Base-by-base conservation (phyloP, 2,888 invertebrate genomes). In the Cordilura impudica region DNA sequence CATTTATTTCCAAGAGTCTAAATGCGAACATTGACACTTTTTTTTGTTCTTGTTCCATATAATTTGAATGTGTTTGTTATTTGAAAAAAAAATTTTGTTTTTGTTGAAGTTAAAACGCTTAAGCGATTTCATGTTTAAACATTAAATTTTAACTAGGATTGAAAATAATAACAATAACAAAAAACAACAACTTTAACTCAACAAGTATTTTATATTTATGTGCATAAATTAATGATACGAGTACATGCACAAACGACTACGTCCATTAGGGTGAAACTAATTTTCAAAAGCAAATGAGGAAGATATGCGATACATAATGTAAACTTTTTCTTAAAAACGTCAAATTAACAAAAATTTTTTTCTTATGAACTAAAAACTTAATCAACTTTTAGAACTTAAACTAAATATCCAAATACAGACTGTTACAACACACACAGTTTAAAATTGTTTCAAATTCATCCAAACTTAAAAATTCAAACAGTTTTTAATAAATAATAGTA, bases 211-310 rank as follows among this genome's bases (percentile, higher is more conserved):
- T 72, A 73, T 72, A 47, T n/a, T n/a, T 58, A 65, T 76, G 72
- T 73, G 67, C 72, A 80, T 76, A 80, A 80, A 80, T 75, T 76
- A 80, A 58, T 72, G 69, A 19, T 39, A n/a, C n/a, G 10, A 31
- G 8, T 31, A 39, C n/a, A 31, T 10, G 12, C 31, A n/a, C n/a
- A n/a, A n/a, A n/a, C n/a, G n/a, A n/a, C 10, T 10, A 31, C 10
- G 12, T 39, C n/a, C n/a, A 39, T n/a, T n/a, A 39, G 35, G 35
- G 35, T 39, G 35, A 4, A 12, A 39, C n/a, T n/a, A n/a, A 39
- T n/a, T n/a, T n/a, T n/a, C n/a, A n/a, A n/a, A n/a, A n/a, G n/a
- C n/a, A n/a, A n/a, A n/a, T n/a, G n/a, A n/a, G n/a, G n/a, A n/a
- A n/a, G n/a, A n/a, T n/a, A n/a, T n/a, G n/a, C n/a, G n/a, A n/a